Evolutionary conservation across 2,797 vertebrate genomes (phyloP), one percentile per base, ranked within the genome.

Genomic region (Apogon talboti): DNA sequence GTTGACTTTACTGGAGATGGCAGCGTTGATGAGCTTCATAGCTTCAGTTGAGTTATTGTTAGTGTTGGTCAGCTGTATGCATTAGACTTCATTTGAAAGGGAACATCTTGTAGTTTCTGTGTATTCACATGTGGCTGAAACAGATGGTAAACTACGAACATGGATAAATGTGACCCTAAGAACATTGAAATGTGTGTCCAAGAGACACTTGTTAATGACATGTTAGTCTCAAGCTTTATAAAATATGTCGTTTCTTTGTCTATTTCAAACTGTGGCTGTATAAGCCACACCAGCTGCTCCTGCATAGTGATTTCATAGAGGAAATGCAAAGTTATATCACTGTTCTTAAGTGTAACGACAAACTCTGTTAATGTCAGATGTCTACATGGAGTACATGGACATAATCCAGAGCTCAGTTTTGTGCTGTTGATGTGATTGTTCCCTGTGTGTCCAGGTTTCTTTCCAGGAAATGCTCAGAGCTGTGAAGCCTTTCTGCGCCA

Each of bases 401-500:
- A 35, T 28, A 21, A 46, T 7, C 4, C 4, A 14, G 2, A 37
- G n/a, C n/a, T 12, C 1, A 6, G 6, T 15, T 11, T 2, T 58
- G 13, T 7, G 16, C 1, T 69, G 15, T 37, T 53, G 14, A 4
- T 44, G 15, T 45, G 11, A 30, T 50, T 6, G 3, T 9, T 38
- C 55, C 1, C 8, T 77, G 18, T 48, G 11, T 58, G 67, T 67
- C 0, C 86, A 99, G 98, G 97, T 14, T 99, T 99, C 85, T 99
- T 99, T 72, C 98, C 98, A 11, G 98, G 98, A 56, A 99, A 96
- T 10, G 95, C 96, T 44, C 97, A 99, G 82, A 95, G 95, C 90
- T 99, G 98, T 75, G 97, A 99, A 86, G 97, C 98, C 0, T 99
- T 99, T 85, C 93, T 99, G 50, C 95, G 97, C 28, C 98, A 99